Conservation (phyloP, 2,797 vertebrate genomes). For the Falco biarmicus region DNA sequence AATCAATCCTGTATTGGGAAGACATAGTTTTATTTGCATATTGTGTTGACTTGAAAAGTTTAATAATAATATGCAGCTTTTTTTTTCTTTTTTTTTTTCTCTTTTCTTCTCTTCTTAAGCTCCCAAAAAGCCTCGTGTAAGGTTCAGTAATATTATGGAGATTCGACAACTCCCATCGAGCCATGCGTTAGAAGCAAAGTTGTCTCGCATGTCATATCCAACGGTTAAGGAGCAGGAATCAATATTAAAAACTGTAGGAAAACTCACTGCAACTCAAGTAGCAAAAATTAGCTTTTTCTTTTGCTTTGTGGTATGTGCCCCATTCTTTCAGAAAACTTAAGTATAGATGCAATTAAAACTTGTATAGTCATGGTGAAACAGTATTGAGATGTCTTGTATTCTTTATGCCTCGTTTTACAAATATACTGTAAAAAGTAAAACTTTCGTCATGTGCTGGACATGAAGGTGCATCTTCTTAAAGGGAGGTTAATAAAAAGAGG, state of each 20-base stretch:
- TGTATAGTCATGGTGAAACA: neutral
- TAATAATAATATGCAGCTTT: neutral
- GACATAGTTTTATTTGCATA: neutral
- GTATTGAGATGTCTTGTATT: neutral
- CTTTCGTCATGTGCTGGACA: neutral
- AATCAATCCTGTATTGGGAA: neutral
- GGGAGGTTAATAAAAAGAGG: neutral
- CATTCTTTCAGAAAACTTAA: neutral
- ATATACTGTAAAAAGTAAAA: neutral
- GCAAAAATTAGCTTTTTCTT: slow-evolving; percentile 99
- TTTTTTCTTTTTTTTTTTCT: neutral
- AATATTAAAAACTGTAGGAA: slow-evolving; percentile 88
- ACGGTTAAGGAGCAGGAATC: slow-evolving; percentile 90
- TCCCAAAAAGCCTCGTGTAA: slow-evolving; percentile 90
- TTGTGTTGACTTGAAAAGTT: neutral
- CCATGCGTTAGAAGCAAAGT: slow-evolving; percentile 93
- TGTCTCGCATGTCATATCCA: slow-evolving; percentile 94
- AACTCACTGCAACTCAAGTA: slow-evolving; percentile 91
- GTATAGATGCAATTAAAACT: neutral
- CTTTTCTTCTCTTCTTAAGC: slow-evolving; percentile 54
- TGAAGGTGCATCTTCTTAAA: neutral
- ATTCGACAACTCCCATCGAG: slow-evolving; percentile 94
- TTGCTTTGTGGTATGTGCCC: slow-evolving; percentile 93
- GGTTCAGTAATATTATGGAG: slow-evolving; percentile 97
- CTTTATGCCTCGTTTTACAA: neutral